Conservation (phyloP, 2,113 vertebrate genomes). For the Parus major region DNA sequence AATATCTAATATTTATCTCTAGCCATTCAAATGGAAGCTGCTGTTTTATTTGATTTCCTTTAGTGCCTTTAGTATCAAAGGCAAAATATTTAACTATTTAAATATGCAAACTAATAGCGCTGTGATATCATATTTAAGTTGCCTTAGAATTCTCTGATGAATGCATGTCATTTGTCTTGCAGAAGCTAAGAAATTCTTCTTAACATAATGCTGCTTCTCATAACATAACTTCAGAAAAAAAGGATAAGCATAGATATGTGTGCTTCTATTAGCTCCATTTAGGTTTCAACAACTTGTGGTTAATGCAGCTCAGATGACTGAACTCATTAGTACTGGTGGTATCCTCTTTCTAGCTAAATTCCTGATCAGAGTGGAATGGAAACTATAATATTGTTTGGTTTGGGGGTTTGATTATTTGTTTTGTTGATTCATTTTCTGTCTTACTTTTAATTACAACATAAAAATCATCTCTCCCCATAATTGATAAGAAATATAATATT, state of each 20-base stretch:
- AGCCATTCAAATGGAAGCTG: background rate
- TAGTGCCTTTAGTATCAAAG: background rate
- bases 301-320: background rate
- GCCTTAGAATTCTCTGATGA: background rate
- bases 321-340: background rate
- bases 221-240: background rate
- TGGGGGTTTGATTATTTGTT: background rate
- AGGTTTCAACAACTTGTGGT: background rate
- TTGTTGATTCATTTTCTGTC: background rate
- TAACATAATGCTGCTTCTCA: background rate
- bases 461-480: background rate
- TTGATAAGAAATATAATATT: background rate
- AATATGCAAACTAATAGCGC: background rate
- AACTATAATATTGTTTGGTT: background rate
- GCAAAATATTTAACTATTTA: background rate
- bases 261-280: background rate
- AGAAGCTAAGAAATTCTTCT: background rate
- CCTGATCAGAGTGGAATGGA: background rate
- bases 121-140: background rate
- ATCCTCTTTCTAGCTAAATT: background rate
- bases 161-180: background rate
- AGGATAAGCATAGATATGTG: background rate
- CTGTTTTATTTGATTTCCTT: background rate
- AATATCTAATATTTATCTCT: background rate
- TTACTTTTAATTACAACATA: background rate